phyloP scores from a whole-genome alignment of 2,113 vertebrate species.

The Psammodynastes pulverulentus region DNA sequence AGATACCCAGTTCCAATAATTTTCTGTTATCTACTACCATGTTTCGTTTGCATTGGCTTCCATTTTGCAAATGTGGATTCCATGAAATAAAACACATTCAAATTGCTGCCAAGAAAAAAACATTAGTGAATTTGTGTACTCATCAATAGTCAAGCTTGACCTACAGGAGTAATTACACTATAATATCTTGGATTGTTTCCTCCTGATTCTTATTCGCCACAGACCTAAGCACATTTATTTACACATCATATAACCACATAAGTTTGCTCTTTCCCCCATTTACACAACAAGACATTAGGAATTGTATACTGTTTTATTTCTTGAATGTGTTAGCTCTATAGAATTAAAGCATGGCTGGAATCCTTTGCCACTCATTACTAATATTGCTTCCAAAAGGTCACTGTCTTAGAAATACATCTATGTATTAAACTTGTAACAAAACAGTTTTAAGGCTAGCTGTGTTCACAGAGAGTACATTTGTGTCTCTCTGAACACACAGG shows the following conservation, averaged over 20 bases:
- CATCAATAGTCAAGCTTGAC: background rate
- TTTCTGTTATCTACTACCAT: background rate
- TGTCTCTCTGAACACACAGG: background rate
- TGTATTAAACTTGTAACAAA: background rate
- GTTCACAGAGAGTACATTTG: background rate
- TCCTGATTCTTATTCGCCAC: background rate
- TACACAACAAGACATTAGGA: background rate
- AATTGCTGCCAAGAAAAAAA: background rate
- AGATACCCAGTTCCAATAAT: background rate
- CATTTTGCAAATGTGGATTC: background rate
- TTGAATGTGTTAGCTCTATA: background rate
- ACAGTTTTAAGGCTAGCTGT: background rate
- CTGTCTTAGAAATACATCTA: background rate
- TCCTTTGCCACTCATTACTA: background rate
- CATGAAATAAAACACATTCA: background rate
- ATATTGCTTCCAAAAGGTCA: background rate
- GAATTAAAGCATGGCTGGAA: background rate
- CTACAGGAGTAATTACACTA: background rate
- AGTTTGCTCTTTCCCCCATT: no score
- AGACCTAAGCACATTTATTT: background rate
- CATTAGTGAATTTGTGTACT: background rate
- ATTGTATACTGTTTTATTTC: background rate
- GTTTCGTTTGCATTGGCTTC: background rate
- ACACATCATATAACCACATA: background rate
- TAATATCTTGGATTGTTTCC: background rate